Base-by-base conservation (phyloP, 2,113 vertebrate species). In the Xiphorhynchus elegans region DNA sequence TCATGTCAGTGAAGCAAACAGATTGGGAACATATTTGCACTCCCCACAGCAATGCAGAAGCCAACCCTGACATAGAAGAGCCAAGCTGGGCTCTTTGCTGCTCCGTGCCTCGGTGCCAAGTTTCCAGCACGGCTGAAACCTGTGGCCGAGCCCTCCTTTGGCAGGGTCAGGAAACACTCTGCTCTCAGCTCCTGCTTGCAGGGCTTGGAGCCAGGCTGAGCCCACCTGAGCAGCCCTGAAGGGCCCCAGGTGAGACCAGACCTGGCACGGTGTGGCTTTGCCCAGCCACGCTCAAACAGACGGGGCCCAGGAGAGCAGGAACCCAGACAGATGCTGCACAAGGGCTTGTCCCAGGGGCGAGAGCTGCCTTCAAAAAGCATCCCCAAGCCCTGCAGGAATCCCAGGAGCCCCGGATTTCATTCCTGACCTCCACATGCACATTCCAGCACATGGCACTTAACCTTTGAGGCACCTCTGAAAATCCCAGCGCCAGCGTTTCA, bases 21-120 rank as follows among this genome's bases (percentile, higher is more conserved):
- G 96, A 82, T 87, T 92, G 91, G 87, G 94, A 96, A 73, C 96
- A 83, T 76, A 94, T 96, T 96, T 90, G 93, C 85, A 23, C 93
- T 97, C 91, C 95, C 78, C 52, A 50, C 89, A 96, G 95, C 95
- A 84, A 72, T 5, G 6, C 79, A 91, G 87, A 89, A 91, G 94
- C 93, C 95, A 96, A 42, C 67, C 59, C 91, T 85, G 94, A 31
- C 94, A 70, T 13, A 91, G 78, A 63, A 81, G 70, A 93, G 87
- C 91, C 91, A 91, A 86, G 94, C 94, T 87, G 96, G 86, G 91
- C 84, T 93, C 89, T 82, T 35, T 33, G 49, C 91, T 91, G 93
- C 93, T 93, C 87, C 26, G 8, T 1, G 39, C 80, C 89, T 81
- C 37, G 0, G 21, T 66, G 95, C 95, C 96, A 91, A 94, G 91